phyloP scores from a whole-genome alignment of 2,888 invertebrate species.

The Limulus polyphemus region DNA sequence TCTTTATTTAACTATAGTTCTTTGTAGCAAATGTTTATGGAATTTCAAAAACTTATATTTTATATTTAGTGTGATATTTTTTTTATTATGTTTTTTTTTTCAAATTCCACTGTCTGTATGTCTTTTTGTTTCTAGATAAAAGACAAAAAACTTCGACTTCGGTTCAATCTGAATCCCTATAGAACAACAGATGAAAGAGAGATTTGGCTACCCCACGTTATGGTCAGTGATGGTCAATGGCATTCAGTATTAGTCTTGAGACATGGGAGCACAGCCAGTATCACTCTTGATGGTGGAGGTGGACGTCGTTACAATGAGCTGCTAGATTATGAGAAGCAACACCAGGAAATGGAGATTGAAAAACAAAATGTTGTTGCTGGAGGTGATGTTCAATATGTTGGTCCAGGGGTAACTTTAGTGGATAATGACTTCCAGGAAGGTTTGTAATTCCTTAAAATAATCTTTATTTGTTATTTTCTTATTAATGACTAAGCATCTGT shows the following conservation, averaged over 20 bases:
- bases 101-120: neutral
- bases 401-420: constrained; percentile 83
- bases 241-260: constrained; percentile 83
- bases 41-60: too few relatives aligned
- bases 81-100: too few relatives aligned
- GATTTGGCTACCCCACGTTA: constrained; percentile 75
- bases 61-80: too few relatives aligned
- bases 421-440: constrained; percentile 90
- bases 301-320: constrained; percentile 86
- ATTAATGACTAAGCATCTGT: too few relatives aligned
- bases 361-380: constrained; percentile 92
- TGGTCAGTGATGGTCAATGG: constrained; percentile 93
- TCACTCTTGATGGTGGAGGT: constrained; percentile 89
- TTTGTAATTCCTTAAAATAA: constrained; percentile 31
- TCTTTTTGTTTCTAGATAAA: constrained; percentile 52
- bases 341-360: constrained; percentile 81
- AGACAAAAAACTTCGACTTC: constrained; percentile 75
- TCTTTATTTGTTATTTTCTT: too few relatives aligned
- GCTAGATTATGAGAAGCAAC: constrained; percentile 66
- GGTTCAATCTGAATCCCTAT: constrained; percentile 81
- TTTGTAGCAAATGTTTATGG: too few relatives aligned
- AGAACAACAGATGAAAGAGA: constrained; percentile 71
- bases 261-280: constrained; percentile 79
- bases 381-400: constrained; percentile 88
- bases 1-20: too few relatives aligned